Evolutionary conservation across 2,113 vertebrate species (phyloP), one percentile per base, ranked within the genome.

Genomic region (Callipepla californica): DNA sequence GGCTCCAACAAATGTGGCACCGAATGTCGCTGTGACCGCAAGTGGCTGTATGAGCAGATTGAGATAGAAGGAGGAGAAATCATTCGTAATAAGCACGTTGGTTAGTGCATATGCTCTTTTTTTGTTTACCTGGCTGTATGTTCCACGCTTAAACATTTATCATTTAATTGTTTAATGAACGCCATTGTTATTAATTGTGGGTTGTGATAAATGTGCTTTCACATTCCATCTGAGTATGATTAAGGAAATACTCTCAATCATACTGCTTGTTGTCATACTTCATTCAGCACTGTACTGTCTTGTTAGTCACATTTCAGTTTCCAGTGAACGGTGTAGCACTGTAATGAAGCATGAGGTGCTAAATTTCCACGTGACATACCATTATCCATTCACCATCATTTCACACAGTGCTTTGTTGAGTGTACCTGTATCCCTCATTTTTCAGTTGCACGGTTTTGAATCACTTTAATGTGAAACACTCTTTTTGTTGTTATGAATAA

Each of bases 1-100:
- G 89, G 97, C 34, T 99, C 99, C 2, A 98, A 98, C 96, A 99
- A 99, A 77, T 99, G 99, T 2, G 99, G 99, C 18, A 98, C 98
- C 0, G 99, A 99, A 36, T 99, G 99, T 63, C 98, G 99, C 94
- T 99, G 99, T 12, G 99, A 99, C 97, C 98, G 99, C 94, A 99
- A 99, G 97, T 99, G 99, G 99, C 97, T 99, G 0, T 99, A 99
- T 51, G 99, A 99, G 91, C 99, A 99, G 93, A 99, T 99, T 74
- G 99, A 99, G 92, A 99, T 99, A 10, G 99, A 99, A 95, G 99
- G 99, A 2, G 99, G 99, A 4, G 98, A 99, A 93, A 98, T 99
- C 91, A 99, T 99, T 80, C 98, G 98, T 53, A 99, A 99, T 80
- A 99, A 99, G 92, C 99, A 98, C 4, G 98, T 96, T 40, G 79